Conservation (phyloP, 2,888 invertebrate species). For the Limulus polyphemus region DNA sequence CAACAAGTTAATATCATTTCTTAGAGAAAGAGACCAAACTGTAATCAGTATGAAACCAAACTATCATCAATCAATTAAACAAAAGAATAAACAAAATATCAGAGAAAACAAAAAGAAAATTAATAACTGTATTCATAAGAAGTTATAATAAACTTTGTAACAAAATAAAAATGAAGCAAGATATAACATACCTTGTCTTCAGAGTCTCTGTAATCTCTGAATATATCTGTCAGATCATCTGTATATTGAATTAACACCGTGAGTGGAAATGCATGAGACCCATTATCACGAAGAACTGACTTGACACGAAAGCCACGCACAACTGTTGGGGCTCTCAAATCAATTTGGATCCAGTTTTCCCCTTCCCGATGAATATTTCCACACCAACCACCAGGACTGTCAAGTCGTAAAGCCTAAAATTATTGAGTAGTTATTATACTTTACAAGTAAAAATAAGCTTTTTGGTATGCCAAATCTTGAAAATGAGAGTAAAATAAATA, state of each 20-base stretch:
- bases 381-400: slow-evolving; percentile 71
- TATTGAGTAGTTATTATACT: slow-evolving; percentile 11
- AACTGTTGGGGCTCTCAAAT: slow-evolving; percentile 74
- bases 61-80: no score
- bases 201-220: slow-evolving; percentile 81
- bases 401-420: slow-evolving; percentile 63
- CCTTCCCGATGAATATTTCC: slow-evolving; percentile 73
- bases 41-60: no score
- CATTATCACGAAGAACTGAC: slow-evolving; percentile 49
- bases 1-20: no score
- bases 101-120: not conserved
- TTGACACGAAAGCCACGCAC: slow-evolving; percentile 81
- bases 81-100: not conserved
- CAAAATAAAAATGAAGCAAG: not conserved
- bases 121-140: not conserved
- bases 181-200: slow-evolving; percentile 49
- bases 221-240: slow-evolving; percentile 73
- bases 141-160: not conserved
- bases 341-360: slow-evolving; percentile 68
- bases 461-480: not conserved
- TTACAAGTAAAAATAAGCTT: not conserved
- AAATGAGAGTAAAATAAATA: not conserved
- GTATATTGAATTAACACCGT: slow-evolving; percentile 78
- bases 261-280: slow-evolving; percentile 67
- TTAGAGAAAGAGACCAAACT: no score